Conservation (phyloP, 2,113 vertebrate species). For the Pelecanoides urinatrix region DNA sequence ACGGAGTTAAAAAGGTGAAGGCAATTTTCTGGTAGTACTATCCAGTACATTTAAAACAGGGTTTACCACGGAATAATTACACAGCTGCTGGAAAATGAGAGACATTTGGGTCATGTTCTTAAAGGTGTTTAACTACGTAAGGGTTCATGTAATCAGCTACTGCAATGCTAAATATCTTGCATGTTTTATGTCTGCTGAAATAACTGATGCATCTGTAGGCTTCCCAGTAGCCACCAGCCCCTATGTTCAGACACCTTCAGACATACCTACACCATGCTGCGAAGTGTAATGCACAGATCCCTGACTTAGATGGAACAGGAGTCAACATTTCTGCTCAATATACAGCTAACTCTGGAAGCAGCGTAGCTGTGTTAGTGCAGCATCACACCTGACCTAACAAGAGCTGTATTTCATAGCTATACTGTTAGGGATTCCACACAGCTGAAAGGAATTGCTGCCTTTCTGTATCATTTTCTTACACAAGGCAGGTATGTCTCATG, state of each 20-base stretch:
- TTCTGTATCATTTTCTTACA: neutral
- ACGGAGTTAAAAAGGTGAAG: neutral
- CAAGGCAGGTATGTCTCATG: neutral
- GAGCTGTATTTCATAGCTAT: neutral
- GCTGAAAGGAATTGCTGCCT: neutral
- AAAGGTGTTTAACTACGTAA: neutral
- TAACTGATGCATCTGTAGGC: neutral
- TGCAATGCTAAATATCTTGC: neutral
- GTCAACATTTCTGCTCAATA: neutral
- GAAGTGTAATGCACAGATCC: neutral
- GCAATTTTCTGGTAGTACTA: neutral
- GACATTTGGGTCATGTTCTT: neutral
- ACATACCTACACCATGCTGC: neutral
- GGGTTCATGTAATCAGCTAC: neutral
- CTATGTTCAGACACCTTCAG: neutral
- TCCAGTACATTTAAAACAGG: neutral
- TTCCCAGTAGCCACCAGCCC: neutral
- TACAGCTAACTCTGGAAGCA: neutral
- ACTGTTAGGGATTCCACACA: neutral
- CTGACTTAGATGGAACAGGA: neutral
- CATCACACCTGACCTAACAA: neutral
- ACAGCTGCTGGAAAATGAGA: neutral
- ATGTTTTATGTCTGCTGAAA: neutral
- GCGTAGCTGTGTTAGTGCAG: neutral
- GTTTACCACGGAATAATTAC: neutral